Evolutionary conservation across 2,797 vertebrate genomes (phyloP), one percentile per base, ranked within the genome.

Genomic region (Tragelaphus eurycerus): DNA sequence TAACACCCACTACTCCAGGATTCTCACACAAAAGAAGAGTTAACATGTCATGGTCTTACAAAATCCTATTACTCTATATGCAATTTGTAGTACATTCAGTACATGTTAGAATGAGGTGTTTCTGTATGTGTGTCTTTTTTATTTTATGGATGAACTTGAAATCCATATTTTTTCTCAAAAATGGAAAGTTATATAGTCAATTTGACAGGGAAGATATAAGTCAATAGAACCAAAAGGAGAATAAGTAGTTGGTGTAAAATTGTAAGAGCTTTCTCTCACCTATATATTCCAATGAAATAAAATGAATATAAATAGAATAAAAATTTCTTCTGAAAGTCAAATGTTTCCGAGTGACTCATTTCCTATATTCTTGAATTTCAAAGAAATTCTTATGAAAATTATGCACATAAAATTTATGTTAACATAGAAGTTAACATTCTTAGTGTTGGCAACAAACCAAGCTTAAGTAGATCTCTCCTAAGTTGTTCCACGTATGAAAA

Each of bases 1-100:
- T 54, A 55, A 54, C 6, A 2, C 0, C 93, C 83, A 81, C 54
- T 3, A 1, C 96, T 96, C 88, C 74, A 48, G 46, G 67, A 25
- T 67, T 92, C 31, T 46, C 79, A 78, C n/a, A 95, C n/a, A 96
- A 96, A 95, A 93, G 43, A 84, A 84, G 62, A 92, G 93, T 92
- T 92, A 97, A 96, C 48, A 94, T 0, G 0, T 74, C 52, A 43
- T 46, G 25, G 52, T 29, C 48, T 95, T 57, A 79, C 21, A 54
- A 59, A 96, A 57, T 16, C 23, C 27, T 85, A 23, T 48, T 93
- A 29, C 34, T 89, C 43, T 92, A 3, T 19, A 23, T 48, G 10
- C 5, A 93, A 25, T 74, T 62, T 48, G 3, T 34, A 60, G 67
- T 52, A 55, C 2, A 55, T 50, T 74, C 23, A 34, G 84, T 71